phyloP scores from a whole-genome alignment of 1,140 invertebrate species.

The Eufriesea mexicana region DNA sequence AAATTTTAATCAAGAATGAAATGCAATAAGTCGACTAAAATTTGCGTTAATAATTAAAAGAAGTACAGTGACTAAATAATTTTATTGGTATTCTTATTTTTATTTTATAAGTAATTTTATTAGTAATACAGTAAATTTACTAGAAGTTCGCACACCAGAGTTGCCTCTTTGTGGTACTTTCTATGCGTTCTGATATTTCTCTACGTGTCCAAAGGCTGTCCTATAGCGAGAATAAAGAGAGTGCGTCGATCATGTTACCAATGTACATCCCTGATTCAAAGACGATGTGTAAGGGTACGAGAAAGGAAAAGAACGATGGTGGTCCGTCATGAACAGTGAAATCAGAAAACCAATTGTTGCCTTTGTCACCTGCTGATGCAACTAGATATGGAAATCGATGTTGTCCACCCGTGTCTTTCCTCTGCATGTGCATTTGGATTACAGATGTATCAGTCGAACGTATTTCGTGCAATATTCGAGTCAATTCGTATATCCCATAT shows the following conservation, averaged over 20 bases:
- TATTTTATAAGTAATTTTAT: no score
- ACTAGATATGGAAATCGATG: conserved; percentile 16
- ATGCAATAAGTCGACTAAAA: no score
- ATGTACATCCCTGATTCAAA: not conserved
- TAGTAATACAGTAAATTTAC: not conserved
- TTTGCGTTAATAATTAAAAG: no score
- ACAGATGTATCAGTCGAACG: not conserved
- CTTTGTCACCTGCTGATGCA: conserved; percentile 27
- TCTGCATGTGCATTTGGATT: not conserved
- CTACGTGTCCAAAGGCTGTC: not conserved
- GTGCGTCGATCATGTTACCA: not conserved
- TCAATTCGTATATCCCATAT: not conserved
- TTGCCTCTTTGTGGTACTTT: not conserved
- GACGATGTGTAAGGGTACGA: not conserved
- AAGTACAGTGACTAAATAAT: no score
- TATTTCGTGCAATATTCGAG: not conserved
- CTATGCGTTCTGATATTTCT: not conserved
- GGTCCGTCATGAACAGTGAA: not conserved
- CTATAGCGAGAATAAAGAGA: not conserved
- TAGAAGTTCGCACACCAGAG: no score
- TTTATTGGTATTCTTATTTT: no score
- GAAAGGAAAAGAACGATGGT: not conserved
- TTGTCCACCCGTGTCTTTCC: not conserved
- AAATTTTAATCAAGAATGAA: no score
- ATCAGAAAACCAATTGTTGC: conserved; percentile 33